Conservation (phyloP, 2,888 invertebrate species). For the Meghimatium bilineatum region DNA sequence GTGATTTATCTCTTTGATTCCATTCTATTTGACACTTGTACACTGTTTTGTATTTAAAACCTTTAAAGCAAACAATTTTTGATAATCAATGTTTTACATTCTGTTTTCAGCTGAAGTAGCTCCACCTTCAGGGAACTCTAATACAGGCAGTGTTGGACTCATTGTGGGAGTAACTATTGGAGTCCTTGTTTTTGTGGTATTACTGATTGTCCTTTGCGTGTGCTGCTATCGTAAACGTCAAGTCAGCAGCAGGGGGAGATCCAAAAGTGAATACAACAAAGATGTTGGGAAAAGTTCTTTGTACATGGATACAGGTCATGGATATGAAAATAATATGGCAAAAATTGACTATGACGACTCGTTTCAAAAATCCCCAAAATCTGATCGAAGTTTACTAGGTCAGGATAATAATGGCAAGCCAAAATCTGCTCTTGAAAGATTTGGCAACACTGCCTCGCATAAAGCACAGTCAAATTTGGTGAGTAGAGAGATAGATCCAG, state of each 20-base stretch:
- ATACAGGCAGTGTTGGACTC: conserved; percentile 59
- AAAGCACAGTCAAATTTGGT: neutral
- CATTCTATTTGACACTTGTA: too few species aligned
- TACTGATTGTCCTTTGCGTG: conserved; percentile 58
- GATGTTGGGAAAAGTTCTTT: conserved; percentile 32
- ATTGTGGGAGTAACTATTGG: conserved; percentile 65
- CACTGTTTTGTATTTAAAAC: too few species aligned
- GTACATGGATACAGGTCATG: conserved; percentile 33
- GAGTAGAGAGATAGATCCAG: neutral
- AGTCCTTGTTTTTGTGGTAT: conserved; percentile 61
- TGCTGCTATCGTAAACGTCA: conserved; percentile 62
- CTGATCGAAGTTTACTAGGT: conserved; percentile 33
- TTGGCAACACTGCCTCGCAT: conserved; percentile 33
- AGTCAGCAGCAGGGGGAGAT: neutral
- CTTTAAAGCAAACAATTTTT: too few species aligned
- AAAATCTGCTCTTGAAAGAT: conserved; percentile 43
- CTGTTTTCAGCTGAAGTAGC: neutral
- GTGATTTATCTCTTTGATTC: too few species aligned
- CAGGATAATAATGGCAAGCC: conserved; percentile 7
- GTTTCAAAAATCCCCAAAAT: conserved; percentile 14
- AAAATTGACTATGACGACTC: conserved; percentile 24
- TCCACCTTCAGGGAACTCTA: conserved; percentile 16
- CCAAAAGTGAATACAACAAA: conserved; percentile 29
- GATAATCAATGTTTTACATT: neutral
- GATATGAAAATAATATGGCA: conserved; percentile 43